Base-by-base conservation (phyloP, 2,888 invertebrate species). In the Andrena dorsata region DNA sequence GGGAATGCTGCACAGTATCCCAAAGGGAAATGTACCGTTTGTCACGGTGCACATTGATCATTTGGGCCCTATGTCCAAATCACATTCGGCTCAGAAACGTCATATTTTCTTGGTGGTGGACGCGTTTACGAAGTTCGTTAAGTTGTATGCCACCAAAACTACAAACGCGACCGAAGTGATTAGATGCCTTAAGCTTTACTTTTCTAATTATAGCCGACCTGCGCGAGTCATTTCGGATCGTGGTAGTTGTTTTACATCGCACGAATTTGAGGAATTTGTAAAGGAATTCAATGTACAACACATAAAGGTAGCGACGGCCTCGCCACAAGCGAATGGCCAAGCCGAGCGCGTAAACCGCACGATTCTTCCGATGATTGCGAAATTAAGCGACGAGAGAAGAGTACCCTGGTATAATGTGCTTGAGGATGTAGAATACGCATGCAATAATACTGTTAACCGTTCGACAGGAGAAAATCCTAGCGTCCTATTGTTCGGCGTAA, bases 201-300 rank as follows among this genome's bases (percentile, higher is more conserved):
- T 90, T 53, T 35, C 53, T 0, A 56, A 41, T 32, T 90, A 88
- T 56, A 87, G 85, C 51, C 74, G 79, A 26, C 90, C 91, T 0
- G 41, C 41, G 10, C 35, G 69, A 10, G 71, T 91, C 1, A 82
- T 90, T 16, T 83, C 88, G 0, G 92, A 92, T 58, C 13, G 92
- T 47, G 91, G 92, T 4, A 87, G 84, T 13, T 85, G 86, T 56
- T 91, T 92, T 74, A 91, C 90, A 1, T 89, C 89, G 0, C 60
- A 66, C 2, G 71, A 76, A n/a, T 92, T 92, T 65, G 80, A 84
- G 30, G 79, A 87, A 0, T 92, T 89, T 69, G 1, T 89, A 2
- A 28, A 75, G 0, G 76, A 80, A 0, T 53, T 74, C 0, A 10
- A 76, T 65, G 13, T 74, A 5, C 20, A 20, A 0, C 65, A 74